Evolutionary conservation across 2,113 vertebrate species (phyloP), one percentile per base, ranked within the genome.

Genomic region (Cepphus grylle): DNA sequence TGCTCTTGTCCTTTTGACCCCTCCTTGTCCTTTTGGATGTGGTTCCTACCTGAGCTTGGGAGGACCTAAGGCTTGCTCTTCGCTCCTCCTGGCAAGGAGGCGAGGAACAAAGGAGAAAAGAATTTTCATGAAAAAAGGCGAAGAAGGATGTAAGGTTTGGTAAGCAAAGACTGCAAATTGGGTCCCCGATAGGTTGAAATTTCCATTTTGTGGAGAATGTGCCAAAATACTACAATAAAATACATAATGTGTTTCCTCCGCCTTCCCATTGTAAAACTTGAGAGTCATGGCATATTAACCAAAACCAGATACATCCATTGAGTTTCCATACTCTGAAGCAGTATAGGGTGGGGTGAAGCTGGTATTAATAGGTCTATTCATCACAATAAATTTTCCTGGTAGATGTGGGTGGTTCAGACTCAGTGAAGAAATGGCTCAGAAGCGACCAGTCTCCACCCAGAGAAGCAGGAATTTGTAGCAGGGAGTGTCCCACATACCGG

Each of bases 291-390:
- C 71, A 56, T 86, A 86, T 93, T 92, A 93, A 96, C 90, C 94
- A 95, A 95, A 96, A 94, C 78, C 94, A 92, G 91, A 96, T 82
- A 90, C 81, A 87, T 94, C 94, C 81, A 80, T 55, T 14, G 45
- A 89, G 86, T 95, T 97, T 90, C 93, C 80, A 58, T 97, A 97
- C 80, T 95, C 89, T 95, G 91, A 56, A 95, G 90, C 71, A 82
- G 85, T 94, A 90, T 90, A 93, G 92, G 86, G 94, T 91, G 95
- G 96, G 82, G 96, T 93, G 38, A 49, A 89, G 80, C 94, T 96
- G 96, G 93, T 97, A 65, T 96, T 93, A 96, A 97, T 95, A 69
- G 73, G 67, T 91, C 96, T 81, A 65, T 97, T 97, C 70, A 94
- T 96, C 90, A 77, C 91, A 92, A 70, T 96, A 88, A 94, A 67